Evolutionary conservation across 2,113 vertebrate species (phyloP).

Genomic region (Macaca nemestrina): DNA sequence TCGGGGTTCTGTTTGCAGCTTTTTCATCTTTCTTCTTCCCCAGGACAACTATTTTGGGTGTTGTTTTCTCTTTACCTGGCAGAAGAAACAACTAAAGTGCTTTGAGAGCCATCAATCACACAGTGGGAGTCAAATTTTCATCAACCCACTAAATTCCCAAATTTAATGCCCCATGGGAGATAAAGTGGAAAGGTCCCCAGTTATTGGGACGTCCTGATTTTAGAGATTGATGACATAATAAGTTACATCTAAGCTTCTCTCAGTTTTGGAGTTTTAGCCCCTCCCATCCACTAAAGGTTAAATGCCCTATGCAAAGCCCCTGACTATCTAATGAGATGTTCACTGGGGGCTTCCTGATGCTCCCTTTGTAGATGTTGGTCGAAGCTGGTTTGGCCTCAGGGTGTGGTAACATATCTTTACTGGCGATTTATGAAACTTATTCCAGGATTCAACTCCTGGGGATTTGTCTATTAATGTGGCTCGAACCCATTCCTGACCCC

Average conservation of each 20-base stretch:
- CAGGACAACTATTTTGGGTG: neutral
- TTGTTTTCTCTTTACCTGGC: neutral
- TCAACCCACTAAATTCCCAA: neutral
- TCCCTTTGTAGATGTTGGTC: neutral
- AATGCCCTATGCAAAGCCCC: neutral
- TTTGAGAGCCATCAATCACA: neutral
- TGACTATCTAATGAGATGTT: neutral
- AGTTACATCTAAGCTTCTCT: neutral
- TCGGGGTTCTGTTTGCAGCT: neutral
- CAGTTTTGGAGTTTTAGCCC: neutral
- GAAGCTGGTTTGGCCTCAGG: neutral
- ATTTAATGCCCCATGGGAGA: neutral
- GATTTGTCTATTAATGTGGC: conserved; percentile 5
- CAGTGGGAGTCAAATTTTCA: neutral
- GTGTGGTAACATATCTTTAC: neutral
- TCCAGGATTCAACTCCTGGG: neutral
- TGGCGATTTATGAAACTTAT: conserved; percentile 7
- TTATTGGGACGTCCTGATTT: neutral
- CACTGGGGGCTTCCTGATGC: neutral
- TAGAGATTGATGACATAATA: neutral
- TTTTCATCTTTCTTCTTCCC: neutral
- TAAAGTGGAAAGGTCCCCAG: neutral
- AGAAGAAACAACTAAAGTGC: neutral
- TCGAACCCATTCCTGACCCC: conserved; percentile 36
- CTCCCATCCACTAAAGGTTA: neutral